These are phyloP conservation scores for Orthosia gothica DNA, from an alignment of 2,888 invertebrate genomes.

Conservation along the genomic window DNA sequence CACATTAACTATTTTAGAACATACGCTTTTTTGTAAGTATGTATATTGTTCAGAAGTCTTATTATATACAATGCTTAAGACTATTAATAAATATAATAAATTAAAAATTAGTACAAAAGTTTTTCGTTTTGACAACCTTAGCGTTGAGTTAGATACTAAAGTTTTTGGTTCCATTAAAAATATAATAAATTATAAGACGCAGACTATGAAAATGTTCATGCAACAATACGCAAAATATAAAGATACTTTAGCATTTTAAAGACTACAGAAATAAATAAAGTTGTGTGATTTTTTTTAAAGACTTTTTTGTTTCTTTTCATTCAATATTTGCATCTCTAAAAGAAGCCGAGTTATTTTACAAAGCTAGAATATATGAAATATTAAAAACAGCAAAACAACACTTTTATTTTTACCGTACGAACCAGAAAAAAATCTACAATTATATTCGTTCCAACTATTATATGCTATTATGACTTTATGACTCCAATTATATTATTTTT, in stretches of 20 bases:
- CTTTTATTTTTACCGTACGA: not conserved
- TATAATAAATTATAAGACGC: not conserved
- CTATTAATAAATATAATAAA: slow-evolving; percentile 53
- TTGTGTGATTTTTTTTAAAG: not conserved
- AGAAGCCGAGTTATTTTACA: slow-evolving; percentile 31
- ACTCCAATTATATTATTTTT: slow-evolving; percentile 27
- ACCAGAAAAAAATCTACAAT: slow-evolving; percentile 38
- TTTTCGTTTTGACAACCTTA: slow-evolving; percentile 34
- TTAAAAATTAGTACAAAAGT: slow-evolving; percentile 49
- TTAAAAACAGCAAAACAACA: not conserved
- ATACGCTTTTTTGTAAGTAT: slow-evolving; percentile 84
- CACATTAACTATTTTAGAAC: slow-evolving; percentile 90
- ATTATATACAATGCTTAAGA: slow-evolving; percentile 71
- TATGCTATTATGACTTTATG: slow-evolving; percentile 29
- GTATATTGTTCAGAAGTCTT: slow-evolving; percentile 73
- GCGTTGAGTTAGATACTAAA: slow-evolving; percentile 19
- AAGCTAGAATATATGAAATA: slow-evolving; percentile 16
- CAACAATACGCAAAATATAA: not conserved
- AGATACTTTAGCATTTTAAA: not conserved
- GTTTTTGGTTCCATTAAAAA: slow-evolving; percentile 38
- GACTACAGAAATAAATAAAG: slow-evolving; percentile 1
- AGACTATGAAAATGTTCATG: not conserved
- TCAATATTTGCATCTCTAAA: slow-evolving; percentile 24
- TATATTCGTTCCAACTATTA: slow-evolving; percentile 38
- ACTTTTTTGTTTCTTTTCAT: slow-evolving; percentile 21